Percentiles rank a stretch among this genome's conserved stretches.
Evolutionary conservation across 2,797 vertebrate genomes (phyloP).

Genomic region (Nannoperca australis): DNA sequence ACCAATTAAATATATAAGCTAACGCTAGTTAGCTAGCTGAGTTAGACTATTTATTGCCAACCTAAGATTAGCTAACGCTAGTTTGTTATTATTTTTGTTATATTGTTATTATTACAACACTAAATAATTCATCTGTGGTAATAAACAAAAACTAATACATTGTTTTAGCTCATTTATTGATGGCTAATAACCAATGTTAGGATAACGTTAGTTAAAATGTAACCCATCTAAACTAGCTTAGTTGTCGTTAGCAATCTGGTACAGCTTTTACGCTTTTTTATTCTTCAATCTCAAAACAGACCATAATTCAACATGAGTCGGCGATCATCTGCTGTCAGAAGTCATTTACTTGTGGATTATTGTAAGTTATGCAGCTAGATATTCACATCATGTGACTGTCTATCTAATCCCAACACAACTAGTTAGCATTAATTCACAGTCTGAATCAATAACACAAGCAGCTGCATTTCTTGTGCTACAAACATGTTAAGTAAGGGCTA

Average conservation of each 20-base stretch:
- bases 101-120: not conserved
- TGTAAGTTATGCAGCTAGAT: constrained; percentile 15
- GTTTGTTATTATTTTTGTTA: not conserved
- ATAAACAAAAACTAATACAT: not conserved
- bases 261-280: not conserved
- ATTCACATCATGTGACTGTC: not conserved
- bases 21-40: not conserved
- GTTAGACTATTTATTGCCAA: not conserved
- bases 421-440: not conserved
- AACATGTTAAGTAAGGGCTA: not conserved
- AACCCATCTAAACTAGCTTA: not conserved
- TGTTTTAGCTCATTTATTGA: not conserved
- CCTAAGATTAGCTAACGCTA: not conserved
- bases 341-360: not conserved
- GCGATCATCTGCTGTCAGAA: not conserved
- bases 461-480: not conserved
- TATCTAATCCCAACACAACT: not conserved
- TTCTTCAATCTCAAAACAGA: not conserved
- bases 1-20: not conserved
- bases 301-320: constrained; percentile 20
- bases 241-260: not conserved
- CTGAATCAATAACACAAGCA: not conserved
- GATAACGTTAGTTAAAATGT: not conserved
- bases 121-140: not conserved
- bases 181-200: no score